Base-by-base conservation (phyloP, 2,113 vertebrate genomes). In the Camelus bactrianus region DNA sequence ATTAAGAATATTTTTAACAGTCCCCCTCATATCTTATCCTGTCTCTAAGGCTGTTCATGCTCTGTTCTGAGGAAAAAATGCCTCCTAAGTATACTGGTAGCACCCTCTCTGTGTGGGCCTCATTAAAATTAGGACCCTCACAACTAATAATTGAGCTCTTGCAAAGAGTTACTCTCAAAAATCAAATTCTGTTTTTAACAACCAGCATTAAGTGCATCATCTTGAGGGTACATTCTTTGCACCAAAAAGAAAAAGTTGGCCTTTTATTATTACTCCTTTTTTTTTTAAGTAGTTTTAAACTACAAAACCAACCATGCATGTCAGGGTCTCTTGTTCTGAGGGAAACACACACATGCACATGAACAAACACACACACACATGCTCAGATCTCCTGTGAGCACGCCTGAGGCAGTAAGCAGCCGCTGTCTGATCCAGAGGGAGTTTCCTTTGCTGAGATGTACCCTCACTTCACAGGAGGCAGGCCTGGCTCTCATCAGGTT, bases 231-330 rank as follows among this genome's bases (percentile, higher is more conserved):
- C 28, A 12, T 15, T 58, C 56, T 93, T 54, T 38, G 64, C 83
- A 42, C 26, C 24, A 12, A 84, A 58, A 8, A 52, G 22, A 93
- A 24, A 58, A 64, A 75, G 35, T 26, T 91, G 60, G 50, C 32
- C 58, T 94, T 70, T 91, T 75, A 81, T 81, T 85, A 67, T 86
- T 50, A 42, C 9, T 54, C n/a, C 46, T 54, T 20, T 95, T 56
- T 54, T n/a, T 10, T 48, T 32, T 7, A 60, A 42, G 38, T 54
- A 42, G 4, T 75, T 73, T 30, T 69, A 1, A 42, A 46, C 28
- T 50, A 35, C 69, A 95, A 81, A 94, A 62, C 30, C 48, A 80
- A 42, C 35, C 48, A 3, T 70, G 38, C 48, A 0, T 16, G 79
- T 54, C 69, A 89, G 24, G 35, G 38, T 70, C 54, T 73, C 80